Conservation (phyloP, 1,140 invertebrate species). For the Dendrolimus punctatus region DNA sequence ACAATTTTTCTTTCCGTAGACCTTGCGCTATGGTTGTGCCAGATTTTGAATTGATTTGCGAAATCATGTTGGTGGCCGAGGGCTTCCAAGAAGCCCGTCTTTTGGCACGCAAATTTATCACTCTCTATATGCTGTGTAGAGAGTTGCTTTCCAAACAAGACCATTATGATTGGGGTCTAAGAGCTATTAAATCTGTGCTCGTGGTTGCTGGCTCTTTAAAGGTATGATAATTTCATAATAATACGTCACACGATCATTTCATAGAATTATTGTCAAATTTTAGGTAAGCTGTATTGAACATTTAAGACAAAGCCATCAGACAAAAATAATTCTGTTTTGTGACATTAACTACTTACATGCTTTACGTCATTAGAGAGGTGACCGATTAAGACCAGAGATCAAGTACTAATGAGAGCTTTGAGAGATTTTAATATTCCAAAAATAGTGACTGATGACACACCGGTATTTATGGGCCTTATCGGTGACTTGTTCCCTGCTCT, state of each 20-base stretch:
- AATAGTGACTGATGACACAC: conserved; percentile 91
- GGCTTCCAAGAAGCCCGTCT: conserved; percentile 91
- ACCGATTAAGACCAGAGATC: conserved; percentile 81
- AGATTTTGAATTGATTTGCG: conserved; percentile 93
- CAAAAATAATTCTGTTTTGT: no score
- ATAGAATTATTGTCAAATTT: no score
- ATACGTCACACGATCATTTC: no score
- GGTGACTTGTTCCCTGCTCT: conserved; percentile 92
- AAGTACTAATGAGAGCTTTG: conserved; percentile 87
- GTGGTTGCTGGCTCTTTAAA: conserved; percentile 91
- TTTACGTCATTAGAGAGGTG: conserved; percentile 70
- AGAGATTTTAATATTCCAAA: conserved; percentile 95
- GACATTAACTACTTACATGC: no score
- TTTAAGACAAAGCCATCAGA: not conserved
- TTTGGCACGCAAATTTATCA: conserved; percentile 93
- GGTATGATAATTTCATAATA: conserved; percentile 33
- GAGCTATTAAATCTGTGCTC: conserved; percentile 94
- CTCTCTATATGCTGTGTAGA: conserved; percentile 89
- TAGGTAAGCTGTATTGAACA: not conserved
- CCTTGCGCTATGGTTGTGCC: conserved; percentile 97
- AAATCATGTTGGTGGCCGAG: conserved; percentile 95
- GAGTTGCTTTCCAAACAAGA: conserved; percentile 94
- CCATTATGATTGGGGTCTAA: conserved; percentile 95
- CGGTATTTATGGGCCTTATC: conserved; percentile 93
- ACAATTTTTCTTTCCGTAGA: conserved; percentile 46